Evolutionary conservation across 35 echinoderm and acorn worm species (phyloP), one percentile per base, ranked within the genome.

Genomic region (Diadema setosum): DNA sequence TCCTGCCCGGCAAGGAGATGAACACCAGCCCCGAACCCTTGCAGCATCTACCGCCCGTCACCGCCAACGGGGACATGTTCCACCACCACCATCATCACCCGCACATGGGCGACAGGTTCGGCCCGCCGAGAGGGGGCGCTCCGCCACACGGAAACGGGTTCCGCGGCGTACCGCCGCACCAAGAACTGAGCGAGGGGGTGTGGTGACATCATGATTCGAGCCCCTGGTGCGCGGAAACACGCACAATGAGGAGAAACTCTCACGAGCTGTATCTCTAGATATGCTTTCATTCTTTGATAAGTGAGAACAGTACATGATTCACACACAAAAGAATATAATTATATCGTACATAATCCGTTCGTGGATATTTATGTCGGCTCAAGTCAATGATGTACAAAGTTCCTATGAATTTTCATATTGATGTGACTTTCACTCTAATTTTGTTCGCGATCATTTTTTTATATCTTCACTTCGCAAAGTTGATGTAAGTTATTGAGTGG

Each of bases 1-100:
- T 69, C 41, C 78, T 87, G n/a, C 75, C 84, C 1, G 84, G 61
- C 31, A 93, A 87, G 46, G 91, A 93, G 5, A 40, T 93, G 57
- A 93, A 57, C 15, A 56, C 91, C 7, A 93, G 91, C 34, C 91
- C 91, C 32, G 91, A 93, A 69, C 91, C 91, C 17, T 45, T 90
- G 11, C 91, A 86, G 5, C 61, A 78, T 24, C 21, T 78, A 78
- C 73, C 86, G 59, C 67, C 88, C 1, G 81, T 83, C 20, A 9
- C 73, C 14, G 48, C 48, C 42, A 90, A 65, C 17, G 88, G 88
- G 15, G 90, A 92, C 2, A 58, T 86, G 49, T 93, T 42, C 11
- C 73, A 78, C 33, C 73, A 5, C 7, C 73, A 78, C 11, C 73
- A 33, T 8, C 73, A 78, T 44, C 73, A 78, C 37, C 73, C 80